These are phyloP conservation scores for Drosophila albomicans DNA, from an alignment of 1,140 invertebrate genomes.

Conservation along the genomic window DNA sequence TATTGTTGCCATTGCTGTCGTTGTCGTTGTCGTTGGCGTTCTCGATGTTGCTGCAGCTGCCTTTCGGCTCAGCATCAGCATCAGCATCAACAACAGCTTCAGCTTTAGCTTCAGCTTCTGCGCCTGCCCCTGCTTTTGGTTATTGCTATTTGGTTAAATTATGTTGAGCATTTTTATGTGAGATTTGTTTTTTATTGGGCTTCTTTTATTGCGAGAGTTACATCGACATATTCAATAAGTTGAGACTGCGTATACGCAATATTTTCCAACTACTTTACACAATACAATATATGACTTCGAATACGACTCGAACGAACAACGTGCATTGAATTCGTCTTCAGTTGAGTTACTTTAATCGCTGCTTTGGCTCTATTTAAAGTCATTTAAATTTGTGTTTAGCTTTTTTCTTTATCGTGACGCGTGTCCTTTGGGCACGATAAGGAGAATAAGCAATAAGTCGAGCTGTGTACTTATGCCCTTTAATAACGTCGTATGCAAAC, in stretches of 20 bases:
- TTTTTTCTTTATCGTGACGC: neutral
- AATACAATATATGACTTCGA: too few species aligned
- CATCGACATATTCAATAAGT: slow-evolving; percentile 15
- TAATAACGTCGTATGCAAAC: slow-evolving; percentile 8
- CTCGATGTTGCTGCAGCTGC: slow-evolving; percentile 19
- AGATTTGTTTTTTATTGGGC: slow-evolving; percentile 78
- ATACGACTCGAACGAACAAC: neutral
- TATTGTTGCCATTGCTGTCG: slow-evolving; percentile 10
- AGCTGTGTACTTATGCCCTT: slow-evolving; percentile 4
- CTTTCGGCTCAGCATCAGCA: neutral
- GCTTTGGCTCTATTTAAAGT: neutral
- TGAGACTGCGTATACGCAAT: neutral
- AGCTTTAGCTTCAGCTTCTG: neutral
- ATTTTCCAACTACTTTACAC: neutral
- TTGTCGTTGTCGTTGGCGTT: neutral
- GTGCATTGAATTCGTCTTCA: neutral
- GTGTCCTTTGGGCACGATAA: neutral
- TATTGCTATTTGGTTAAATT: slow-evolving; percentile 82
- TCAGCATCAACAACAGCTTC: neutral
- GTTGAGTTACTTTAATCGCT: neutral
- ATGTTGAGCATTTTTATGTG: slow-evolving; percentile 79
- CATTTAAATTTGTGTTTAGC: neutral
- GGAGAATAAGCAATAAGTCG: slow-evolving; percentile 10
- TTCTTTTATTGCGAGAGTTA: slow-evolving; percentile 59
- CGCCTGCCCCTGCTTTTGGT: slow-evolving; percentile 42